Percentiles rank a stretch among this genome's conserved stretches.
Evolutionary conservation across 2,888 invertebrate genomes (phyloP).

Genomic region (Theretra japonica): DNA sequence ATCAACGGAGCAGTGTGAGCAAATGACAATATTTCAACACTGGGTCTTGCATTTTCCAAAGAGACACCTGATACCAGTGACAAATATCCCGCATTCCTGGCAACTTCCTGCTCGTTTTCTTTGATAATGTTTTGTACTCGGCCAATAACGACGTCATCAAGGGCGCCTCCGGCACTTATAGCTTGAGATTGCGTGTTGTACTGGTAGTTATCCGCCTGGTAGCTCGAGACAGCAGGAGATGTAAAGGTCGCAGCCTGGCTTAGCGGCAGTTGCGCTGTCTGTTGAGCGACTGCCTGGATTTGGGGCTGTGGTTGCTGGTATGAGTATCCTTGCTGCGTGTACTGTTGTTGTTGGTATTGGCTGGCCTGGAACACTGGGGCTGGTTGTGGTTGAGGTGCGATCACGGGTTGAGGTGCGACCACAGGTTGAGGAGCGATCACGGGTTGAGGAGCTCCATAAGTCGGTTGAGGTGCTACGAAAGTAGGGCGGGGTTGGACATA

Average conservation of each 20-base stretch:
- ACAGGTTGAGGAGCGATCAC: neutral
- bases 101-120: constrained; percentile 73
- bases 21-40: constrained; percentile 76
- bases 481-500: constrained; percentile 36
- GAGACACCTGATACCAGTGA: constrained; percentile 76
- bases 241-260: constrained; percentile 52
- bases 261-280: constrained; percentile 45
- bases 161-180: constrained; percentile 60
- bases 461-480: constrained; percentile 33
- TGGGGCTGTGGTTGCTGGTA: constrained; percentile 45
- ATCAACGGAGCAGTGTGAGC: constrained; percentile 65
- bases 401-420: constrained; percentile 30
- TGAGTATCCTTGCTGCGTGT: constrained; percentile 45
- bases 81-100: constrained; percentile 68
- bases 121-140: constrained; percentile 72
- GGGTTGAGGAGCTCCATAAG: constrained; percentile 12
- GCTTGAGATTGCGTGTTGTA: constrained; percentile 60
- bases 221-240: constrained; percentile 59
- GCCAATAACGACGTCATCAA: constrained; percentile 69
- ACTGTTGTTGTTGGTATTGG: constrained; percentile 38
- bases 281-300: constrained; percentile 39
- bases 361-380: constrained; percentile 35
- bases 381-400: constrained; percentile 31
- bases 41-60: constrained; percentile 71
- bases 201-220: constrained; percentile 72